These are phyloP conservation scores for Neomonachus schauinslandi DNA, from an alignment of 2,113 vertebrate genomes.

Conservation along the genomic window DNA sequence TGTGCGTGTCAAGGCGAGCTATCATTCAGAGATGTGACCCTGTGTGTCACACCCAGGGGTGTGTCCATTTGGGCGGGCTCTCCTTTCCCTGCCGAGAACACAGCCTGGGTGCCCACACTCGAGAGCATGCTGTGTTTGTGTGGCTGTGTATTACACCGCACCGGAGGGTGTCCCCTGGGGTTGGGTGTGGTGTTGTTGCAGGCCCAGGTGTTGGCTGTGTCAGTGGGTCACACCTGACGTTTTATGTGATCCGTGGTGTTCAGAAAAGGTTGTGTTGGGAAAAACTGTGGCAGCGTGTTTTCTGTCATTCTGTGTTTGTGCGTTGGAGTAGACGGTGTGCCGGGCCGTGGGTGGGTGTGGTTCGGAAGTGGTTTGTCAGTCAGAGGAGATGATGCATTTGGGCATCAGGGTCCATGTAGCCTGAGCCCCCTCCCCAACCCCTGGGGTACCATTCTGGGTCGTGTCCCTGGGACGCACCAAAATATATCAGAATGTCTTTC, in stretches of 20 bases:
- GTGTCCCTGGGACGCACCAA: neutral
- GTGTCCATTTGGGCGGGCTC: fast-evolving
- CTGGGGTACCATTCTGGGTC: neutral
- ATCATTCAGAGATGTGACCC: neutral
- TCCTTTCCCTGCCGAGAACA: neutral
- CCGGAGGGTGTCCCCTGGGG: fast-evolving
- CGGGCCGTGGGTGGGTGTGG: fast-evolving
- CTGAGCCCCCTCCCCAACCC: neutral
- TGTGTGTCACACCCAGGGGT: fast-evolving
- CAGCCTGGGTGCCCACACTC: neutral
- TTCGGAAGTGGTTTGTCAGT: neutral
- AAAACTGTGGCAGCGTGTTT: neutral
- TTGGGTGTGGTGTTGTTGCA: neutral
- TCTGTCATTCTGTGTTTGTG: neutral
- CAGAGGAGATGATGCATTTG: fast-evolving
- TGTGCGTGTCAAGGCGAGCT: neutral
- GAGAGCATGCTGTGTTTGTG: neutral
- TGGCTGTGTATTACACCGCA: fast-evolving
- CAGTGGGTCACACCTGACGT: neutral
- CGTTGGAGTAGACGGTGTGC: neutral
- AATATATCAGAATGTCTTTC: neutral
- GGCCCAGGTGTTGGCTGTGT: neutral
- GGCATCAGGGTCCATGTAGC: fast-evolving
- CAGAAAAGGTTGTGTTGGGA: neutral
- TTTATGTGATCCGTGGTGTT: neutral